Evolutionary conservation across 2,797 vertebrate genomes (phyloP).

Genomic region (Liparis tanakae): DNA sequence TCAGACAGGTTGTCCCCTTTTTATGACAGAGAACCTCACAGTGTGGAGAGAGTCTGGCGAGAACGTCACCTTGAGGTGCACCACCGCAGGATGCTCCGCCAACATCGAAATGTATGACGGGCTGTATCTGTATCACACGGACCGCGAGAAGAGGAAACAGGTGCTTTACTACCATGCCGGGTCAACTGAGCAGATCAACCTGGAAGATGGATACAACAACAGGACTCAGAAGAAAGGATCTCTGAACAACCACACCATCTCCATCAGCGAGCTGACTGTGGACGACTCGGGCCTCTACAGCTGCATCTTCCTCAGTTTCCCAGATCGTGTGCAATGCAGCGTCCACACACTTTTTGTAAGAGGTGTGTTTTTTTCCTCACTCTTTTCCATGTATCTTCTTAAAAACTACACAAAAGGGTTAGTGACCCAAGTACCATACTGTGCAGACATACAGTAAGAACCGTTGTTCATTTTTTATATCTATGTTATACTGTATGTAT

Average conservation of each 20-base stretch:
- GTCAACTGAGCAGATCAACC: not conserved
- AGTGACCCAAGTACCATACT: not conserved
- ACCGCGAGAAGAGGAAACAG: fast-evolving
- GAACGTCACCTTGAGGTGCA: constrained; percentile 29
- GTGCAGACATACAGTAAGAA: not conserved
- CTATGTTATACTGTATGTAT: no score
- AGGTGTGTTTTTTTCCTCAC: constrained; percentile 19
- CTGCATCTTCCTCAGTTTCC: constrained; percentile 28
- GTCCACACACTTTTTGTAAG: constrained; percentile 16
- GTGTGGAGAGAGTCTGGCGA: not conserved
- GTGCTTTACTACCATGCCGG: constrained; percentile 20
- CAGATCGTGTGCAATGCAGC: fast-evolving
- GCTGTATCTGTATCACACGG: constrained; percentile 45
- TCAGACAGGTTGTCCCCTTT: not conserved
- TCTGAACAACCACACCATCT: constrained; percentile 14
- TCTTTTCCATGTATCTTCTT: not conserved
- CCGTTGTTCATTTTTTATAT: not conserved
- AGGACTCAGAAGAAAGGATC: constrained; percentile 1
- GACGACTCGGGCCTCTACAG: constrained; percentile 46
- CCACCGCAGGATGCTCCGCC: fast-evolving
- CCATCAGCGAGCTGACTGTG: constrained; percentile 47
- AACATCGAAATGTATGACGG: fast-evolving
- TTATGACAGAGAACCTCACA: not conserved
- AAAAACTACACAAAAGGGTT: not conserved
- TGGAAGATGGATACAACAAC: fast-evolving